Evolutionary conservation across 2,797 vertebrate genomes (phyloP), one percentile per base, ranked within the genome.

Genomic region (Anguilla marmorata): DNA sequence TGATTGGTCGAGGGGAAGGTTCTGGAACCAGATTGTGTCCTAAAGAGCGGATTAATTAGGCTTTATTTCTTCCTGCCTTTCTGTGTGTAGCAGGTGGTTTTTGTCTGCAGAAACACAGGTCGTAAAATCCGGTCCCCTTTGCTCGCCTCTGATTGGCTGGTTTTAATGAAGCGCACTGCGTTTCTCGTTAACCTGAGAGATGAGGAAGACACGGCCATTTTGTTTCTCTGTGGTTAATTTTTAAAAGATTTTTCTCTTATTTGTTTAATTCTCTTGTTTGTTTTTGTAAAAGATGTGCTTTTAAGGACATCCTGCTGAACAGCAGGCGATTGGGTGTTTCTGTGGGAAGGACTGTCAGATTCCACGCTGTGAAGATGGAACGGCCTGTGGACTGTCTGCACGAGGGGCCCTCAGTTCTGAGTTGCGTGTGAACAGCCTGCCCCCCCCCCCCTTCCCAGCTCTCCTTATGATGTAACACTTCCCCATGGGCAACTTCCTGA

Each of bases 141-240:
- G 96, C 96, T 97, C 95, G 93, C 95, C 96, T 93, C 95, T 96
- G 96, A 97, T 97, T 97, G 96, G 96, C 96, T 96, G 96, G 95
- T 96, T 96, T 95, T 97, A 97, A 97, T 96, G 96, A 97, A 97
- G 96, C 96, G 96, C 96, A 96, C 96, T 96, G 96, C 96, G 96
- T 96, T 97, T 96, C 96, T 97, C 96, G 96, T 97, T 96, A 96
- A 96, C 96, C 97, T 96, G 97, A 96, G 96, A 97, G 97, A 97
- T 96, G 96, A 97, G 96, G 95, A 97, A 96, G 96, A 97, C 96
- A 96, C 96, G 96, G 97, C 96, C 96, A 96, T 97, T 96, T 69
- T 96, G 96, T 96, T 96, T 96, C 96, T 94, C 96, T 96, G 94
- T 96, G 96, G 97, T 97, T 96, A 97, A 96, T 97, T 97, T 97